Evolutionary conservation across 2,888 invertebrate genomes (phyloP), one percentile per base, ranked within the genome.

Genomic region (Chrysina gloriosa): DNA sequence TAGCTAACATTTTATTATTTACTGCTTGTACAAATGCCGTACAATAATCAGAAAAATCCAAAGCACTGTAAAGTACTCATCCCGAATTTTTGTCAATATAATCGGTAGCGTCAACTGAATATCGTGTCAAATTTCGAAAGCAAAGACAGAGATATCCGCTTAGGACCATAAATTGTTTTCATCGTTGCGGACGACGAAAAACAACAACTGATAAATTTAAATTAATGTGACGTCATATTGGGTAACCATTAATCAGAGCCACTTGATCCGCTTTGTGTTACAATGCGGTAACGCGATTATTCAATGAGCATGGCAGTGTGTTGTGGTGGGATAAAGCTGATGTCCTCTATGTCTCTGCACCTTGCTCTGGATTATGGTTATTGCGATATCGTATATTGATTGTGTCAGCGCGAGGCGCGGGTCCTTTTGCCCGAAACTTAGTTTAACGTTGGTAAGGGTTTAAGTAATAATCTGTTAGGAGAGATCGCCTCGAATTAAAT

Each of bases 201-300:
- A 58, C 58, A 69, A 65, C 68, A 47, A 61, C 70, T 74, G 75
- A 76, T 76, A 76, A 75, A 76, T 76, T 75, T 76, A 75, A 75
- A 75, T 76, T 75, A 75, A 73, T 71, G 71, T 74, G 76, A 74
- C 76, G 76, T 76, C 75, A 76, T 75, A 76, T 76, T 76, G 76
- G 76, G 76, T 76, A 76, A 72, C 74, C 74, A 76, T 77, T 75
- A 74, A 75, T 77, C 76, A 77, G 75, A 72, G 72, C 74, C 71
- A 74, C 74, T 74, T 76, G 76, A 76, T 76, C 77, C 76, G 76
- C 74, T 76, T 72, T 73, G 72, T 69, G 69, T 72, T 72, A 74
- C 74, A 76, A 75, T 77, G 76, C 76, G 76, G 76, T 76, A 76
- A 76, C 75, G 73, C 76, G 77, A 77, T 77, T 77, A 77, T 78